Evolutionary conservation across 2,113 vertebrate species (phyloP), one percentile per base, ranked within the genome.

Genomic region (Sinosuthora webbiana): DNA sequence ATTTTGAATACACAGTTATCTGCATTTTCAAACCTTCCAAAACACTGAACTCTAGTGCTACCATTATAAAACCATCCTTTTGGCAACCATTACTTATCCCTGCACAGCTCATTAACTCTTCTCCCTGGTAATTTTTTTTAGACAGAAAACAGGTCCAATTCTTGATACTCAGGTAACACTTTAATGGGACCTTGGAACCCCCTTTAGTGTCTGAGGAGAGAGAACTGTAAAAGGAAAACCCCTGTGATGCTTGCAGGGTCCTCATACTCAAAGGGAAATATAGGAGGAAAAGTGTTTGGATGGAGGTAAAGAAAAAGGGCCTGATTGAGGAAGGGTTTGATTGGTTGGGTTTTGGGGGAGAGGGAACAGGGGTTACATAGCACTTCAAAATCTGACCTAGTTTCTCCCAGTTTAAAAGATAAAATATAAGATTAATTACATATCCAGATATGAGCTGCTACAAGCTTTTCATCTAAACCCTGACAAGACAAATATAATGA

Each of bases 201-300:
- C 6, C 18, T 75, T 79, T 21, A 49, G 24, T 18, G 25, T 69
- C 41, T 56, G 10, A 69, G 37, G 31, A 50, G 31, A 63, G 10
- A 53, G 13, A 80, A 39, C 13, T 27, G 13, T 64, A 52, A 89
- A 91, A 81, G 62, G 41, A 85, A 94, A 85, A 12, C 19, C 20
- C n/a, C 23, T 69, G 57, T 45, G 25, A 25, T 76, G 6, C 28
- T 65, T 92, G 28, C 22, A 68, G 33, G 42, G 3, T 68, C 52
- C 42, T 70, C 42, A 22, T 8, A 7, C 7, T 45, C 33, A 53
- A 78, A 63, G 11, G 8, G 25, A 73, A 80, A 68, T 47, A 5
- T 6, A 7, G 6, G 2, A 6, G 6, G 1, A 0, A 16, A n/a
- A 20, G 5, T 4, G 14, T 49, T 89, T 63, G 24, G 13, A 41